These are phyloP conservation scores for Chloroceryle amazona DNA, from an alignment of 2,797 vertebrate genomes.

Conservation along the genomic window DNA sequence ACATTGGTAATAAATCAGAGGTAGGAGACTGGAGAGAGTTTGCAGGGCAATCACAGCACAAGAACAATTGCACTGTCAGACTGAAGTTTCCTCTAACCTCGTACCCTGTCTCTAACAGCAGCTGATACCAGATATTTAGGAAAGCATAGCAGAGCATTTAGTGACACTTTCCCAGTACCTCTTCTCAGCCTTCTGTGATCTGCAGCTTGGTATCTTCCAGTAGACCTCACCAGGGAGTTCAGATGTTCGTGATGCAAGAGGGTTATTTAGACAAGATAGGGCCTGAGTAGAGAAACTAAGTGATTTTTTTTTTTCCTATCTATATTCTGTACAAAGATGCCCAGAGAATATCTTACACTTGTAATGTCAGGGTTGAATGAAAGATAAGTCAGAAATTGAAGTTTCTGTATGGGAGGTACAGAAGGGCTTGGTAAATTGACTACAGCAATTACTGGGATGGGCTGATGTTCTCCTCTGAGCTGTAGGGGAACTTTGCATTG, in stretches of 20 bases:
- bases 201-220: not conserved
- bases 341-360: accelerated
- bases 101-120: not conserved
- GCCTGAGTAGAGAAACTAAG: not conserved
- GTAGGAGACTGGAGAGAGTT: not conserved
- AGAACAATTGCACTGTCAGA: not conserved
- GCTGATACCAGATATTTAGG: not conserved
- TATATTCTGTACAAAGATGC: not conserved
- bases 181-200: not conserved
- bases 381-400: not conserved
- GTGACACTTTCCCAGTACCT: not conserved
- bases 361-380: accelerated
- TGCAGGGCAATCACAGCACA: not conserved
- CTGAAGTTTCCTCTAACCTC: not conserved
- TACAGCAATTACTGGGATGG: not conserved
- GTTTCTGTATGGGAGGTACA: not conserved
- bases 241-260: not conserved
- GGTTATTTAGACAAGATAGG: not conserved
- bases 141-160: not conserved
- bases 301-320: not conserved
- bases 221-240: not conserved
- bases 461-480: not conserved
- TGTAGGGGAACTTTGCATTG: not conserved
- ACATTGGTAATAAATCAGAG: not conserved
- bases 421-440: not conserved